Percentiles rank a stretch among this genome's conserved stretches.
These are phyloP conservation scores for Flexamia atlantica DNA, from an alignment of 2,888 invertebrate genomes.

Conservation along the genomic window DNA sequence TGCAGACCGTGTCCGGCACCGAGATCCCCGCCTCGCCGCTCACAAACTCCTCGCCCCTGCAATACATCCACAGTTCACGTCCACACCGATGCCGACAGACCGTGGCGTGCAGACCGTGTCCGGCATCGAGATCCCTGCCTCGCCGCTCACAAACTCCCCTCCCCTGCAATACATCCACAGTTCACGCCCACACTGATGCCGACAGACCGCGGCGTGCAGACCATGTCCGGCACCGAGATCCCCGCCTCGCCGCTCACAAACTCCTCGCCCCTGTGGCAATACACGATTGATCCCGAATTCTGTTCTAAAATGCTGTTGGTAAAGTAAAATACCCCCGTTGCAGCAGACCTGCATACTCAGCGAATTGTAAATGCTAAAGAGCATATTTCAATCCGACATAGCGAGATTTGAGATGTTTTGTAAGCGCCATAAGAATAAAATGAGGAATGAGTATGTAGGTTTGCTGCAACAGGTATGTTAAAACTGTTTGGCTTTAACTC, in stretches of 20 bases:
- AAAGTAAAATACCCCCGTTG: too few species aligned
- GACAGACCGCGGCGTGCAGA: constrained; percentile 95
- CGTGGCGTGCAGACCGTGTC: constrained; percentile 95
- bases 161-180: constrained; percentile 80
- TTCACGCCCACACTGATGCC: constrained; percentile 97
- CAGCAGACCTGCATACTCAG: too few species aligned
- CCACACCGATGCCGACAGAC: constrained; percentile 75
- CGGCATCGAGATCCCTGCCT: constrained; percentile 96
- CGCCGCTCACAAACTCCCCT: constrained; percentile 90
- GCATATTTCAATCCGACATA: too few species aligned
- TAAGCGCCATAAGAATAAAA: too few species aligned
- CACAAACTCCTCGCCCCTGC: constrained; percentile 89
- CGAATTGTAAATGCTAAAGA: too few species aligned
- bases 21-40: constrained; percentile 97
- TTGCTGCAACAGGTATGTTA: too few species aligned
- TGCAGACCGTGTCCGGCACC: constrained; percentile 95
- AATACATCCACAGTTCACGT: constrained; percentile 68
- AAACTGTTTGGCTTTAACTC: too few species aligned
- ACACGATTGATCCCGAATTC: too few species aligned
- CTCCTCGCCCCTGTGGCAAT: constrained; percentile 84
- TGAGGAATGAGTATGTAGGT: too few species aligned
- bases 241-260: constrained; percentile 95
- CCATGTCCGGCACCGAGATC: constrained; percentile 94
- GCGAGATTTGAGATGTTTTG: too few species aligned
- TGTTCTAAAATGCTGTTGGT: too few species aligned